phyloP scores from a whole-genome alignment of 2,888 invertebrate genomes.

The Trichopria drosophilae region DNA sequence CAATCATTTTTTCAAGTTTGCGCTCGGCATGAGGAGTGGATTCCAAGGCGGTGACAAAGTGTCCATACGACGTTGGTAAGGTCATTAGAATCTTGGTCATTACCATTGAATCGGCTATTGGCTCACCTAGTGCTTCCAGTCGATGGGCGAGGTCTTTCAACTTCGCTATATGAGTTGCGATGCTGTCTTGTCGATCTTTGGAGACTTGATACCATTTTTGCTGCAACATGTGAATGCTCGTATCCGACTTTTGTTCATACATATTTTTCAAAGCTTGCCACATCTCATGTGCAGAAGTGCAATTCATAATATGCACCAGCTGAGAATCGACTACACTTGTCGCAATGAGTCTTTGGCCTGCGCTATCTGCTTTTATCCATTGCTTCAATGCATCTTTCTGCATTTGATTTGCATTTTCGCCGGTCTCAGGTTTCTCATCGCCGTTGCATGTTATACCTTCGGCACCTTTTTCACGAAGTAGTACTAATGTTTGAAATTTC shows the following conservation, averaged over 20 bases:
- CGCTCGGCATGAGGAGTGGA: conserved; percentile 21
- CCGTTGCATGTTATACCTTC: too few species aligned
- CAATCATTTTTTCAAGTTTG: conserved; percentile 24
- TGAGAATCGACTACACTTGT: conserved; percentile 15
- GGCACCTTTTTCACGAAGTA: too few species aligned
- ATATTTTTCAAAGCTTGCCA: conserved; percentile 39
- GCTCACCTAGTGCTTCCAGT: conserved; percentile 24
- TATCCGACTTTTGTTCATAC: too few species aligned
- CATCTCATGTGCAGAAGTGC: conserved; percentile 38
- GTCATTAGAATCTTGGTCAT: conserved; percentile 38
- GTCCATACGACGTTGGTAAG: conserved; percentile 18
- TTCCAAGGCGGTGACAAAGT: conserved; percentile 35
- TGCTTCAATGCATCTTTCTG: too few species aligned
- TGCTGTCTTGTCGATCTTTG: conserved; percentile 19
- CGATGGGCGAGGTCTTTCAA: conserved; percentile 33
- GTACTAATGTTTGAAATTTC: too few species aligned
- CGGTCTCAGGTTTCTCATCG: conserved; percentile 4
- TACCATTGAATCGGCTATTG: conserved; percentile 24
- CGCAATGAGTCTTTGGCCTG: conserved; percentile 14
- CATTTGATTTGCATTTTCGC: too few species aligned
- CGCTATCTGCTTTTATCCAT: conserved; percentile 17
- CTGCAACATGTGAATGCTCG: conserved; percentile 33
- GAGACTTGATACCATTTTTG: conserved; percentile 29
- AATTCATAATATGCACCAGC: too few species aligned
- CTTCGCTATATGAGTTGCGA: too few species aligned